These are phyloP conservation scores for Temnothorax rugatulus DNA, from an alignment of 2,888 invertebrate genomes.

Conservation along the genomic window DNA sequence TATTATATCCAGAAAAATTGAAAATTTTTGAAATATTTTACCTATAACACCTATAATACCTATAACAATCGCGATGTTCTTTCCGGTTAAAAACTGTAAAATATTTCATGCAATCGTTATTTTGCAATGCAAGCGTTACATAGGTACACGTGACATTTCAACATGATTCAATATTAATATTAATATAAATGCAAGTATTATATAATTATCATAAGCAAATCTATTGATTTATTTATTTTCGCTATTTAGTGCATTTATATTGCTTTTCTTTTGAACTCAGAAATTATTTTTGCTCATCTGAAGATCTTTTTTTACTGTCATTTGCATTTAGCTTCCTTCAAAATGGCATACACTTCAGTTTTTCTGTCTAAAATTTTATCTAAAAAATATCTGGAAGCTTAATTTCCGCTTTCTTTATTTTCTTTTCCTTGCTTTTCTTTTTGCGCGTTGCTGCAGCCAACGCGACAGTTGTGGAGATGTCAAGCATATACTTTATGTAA, in stretches of 20 bases:
- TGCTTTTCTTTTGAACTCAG: neutral
- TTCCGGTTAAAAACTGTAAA: neutral
- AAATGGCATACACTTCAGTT: neutral
- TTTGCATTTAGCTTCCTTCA: neutral
- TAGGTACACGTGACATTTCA: neutral
- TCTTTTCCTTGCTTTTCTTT: neutral
- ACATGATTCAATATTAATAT: neutral
- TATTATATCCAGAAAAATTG: neutral
- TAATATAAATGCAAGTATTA: neutral
- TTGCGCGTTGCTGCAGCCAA: neutral
- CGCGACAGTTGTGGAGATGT: neutral
- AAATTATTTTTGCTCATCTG: neutral
- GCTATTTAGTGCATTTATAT: neutral
- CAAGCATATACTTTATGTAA: constrained; percentile 10
- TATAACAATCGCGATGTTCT: neutral
- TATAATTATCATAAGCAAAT: neutral
- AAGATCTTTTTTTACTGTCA: neutral
- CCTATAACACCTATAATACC: no score
- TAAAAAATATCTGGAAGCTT: neutral
- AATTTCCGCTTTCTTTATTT: constrained; percentile 19
- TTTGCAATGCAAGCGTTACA: neutral
- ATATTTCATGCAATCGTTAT: neutral
- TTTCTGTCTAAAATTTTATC: constrained; percentile 2
- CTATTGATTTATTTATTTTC: neutral
- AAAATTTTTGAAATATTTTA: neutral